Evolutionary conservation across 2,888 invertebrate species (phyloP), one percentile per base, ranked within the genome.

Genomic region (Scrobipalpa costella): DNA sequence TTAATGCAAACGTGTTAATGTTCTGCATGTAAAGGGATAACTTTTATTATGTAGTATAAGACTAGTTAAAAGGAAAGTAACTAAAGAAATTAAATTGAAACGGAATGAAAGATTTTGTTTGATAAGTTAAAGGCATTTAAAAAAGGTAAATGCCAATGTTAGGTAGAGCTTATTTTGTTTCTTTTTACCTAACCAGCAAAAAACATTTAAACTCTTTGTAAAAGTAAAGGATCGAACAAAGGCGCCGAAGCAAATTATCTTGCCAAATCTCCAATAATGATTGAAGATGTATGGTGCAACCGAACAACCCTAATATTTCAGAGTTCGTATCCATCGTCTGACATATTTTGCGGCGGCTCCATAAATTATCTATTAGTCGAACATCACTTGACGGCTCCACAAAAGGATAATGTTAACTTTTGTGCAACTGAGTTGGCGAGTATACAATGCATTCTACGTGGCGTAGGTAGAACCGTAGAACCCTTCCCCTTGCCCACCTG

Each of bases 401-500:
- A 91, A 91, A 83, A 76, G 82, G 76, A 78, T 75, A 81, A 85
- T 81, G 81, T 79, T 80, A 83, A 89, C 85, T 88, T 89, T 88
- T 90, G 89, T 90, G 89, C 90, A 90, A 90, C 85, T 76, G 80
- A 73, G 79, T 76, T 74, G 72, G 73, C 73, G 77, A 79, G n/a
- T 15, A 27, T 84, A 87, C 86, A 85, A 84, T 81, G 76, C 67
- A 70, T 71, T 67, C 49, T 49, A 68, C 72, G 71, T 44, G 44
- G 44, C 67, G 72, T 64, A 69, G 76, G 79, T 74, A 79, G 82
- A 89, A 87, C 90, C 90, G 78, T 73, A 78, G 81, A 90, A 88
- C 90, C 90, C 90, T 89, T 90, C 88, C 84, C 90, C 90, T 90
- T 90, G 88, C 84, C 77, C 90, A 90, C 90, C 88, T 91, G 90